These are phyloP conservation scores for Ophiothrix spiculata DNA, from an alignment of 35 echinoderm and acorn worm genomes.

Conservation along the genomic window DNA sequence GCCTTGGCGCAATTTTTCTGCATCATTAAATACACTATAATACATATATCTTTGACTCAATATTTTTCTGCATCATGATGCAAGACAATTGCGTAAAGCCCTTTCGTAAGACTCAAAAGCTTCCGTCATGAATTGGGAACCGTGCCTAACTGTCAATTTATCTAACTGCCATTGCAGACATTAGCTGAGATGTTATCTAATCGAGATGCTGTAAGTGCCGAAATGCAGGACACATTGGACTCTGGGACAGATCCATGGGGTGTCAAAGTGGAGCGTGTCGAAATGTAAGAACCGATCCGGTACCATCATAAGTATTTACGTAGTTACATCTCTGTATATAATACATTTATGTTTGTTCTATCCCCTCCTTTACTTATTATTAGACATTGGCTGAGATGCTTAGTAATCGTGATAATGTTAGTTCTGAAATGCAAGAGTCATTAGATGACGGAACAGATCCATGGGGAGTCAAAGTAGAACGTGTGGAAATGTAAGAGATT, in stretches of 20 bases:
- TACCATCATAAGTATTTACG: too few relatives aligned
- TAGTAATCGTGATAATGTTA: slow-evolving; percentile 55
- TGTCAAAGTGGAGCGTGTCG: slow-evolving; percentile 44
- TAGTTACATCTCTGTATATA: background rate
- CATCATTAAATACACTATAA: too few relatives aligned
- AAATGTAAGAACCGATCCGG: too few relatives aligned
- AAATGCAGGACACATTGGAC: slow-evolving; percentile 17
- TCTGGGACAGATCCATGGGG: slow-evolving; percentile 47
- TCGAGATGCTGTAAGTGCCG: slow-evolving; percentile 13
- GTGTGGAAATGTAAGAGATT: slow-evolving; percentile 48
- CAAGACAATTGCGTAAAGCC: too few relatives aligned
- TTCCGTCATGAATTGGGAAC: too few relatives aligned
- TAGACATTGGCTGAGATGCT: slow-evolving; percentile 76
- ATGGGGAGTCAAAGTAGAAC: slow-evolving; percentile 92
- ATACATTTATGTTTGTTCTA: background rate
- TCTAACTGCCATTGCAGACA: too few relatives aligned
- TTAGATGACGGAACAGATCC: slow-evolving; percentile 82
- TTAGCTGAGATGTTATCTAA: slow-evolving; percentile 33
- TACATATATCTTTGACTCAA: too few relatives aligned
- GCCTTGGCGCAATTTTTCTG: too few relatives aligned
- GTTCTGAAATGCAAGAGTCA: slow-evolving; percentile 26
- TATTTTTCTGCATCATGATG: too few relatives aligned
- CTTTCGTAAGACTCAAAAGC: too few relatives aligned
- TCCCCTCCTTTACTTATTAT: background rate
- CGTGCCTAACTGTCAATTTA: too few relatives aligned